Evolutionary conservation across 2,888 invertebrate genomes (phyloP).

Genomic region (Rhimphoctona megacephalus): DNA sequence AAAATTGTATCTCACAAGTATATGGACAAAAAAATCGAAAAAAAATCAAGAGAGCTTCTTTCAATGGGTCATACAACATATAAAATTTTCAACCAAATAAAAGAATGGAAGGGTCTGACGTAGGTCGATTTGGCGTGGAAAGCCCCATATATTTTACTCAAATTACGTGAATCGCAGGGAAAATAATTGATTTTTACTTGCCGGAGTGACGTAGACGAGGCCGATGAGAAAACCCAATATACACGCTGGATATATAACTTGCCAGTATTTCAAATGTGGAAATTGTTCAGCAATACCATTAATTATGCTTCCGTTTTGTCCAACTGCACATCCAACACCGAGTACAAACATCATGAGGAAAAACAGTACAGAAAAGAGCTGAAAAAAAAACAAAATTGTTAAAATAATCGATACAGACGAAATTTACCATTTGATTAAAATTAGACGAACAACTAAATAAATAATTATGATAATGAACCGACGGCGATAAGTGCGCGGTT

Average conservation of each 20-base stretch:
- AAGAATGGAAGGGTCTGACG: too few relatives aligned
- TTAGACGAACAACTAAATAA: neutral
- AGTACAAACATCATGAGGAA: conserved; percentile 93
- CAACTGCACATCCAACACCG: conserved; percentile 91
- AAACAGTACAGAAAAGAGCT: conserved; percentile 92
- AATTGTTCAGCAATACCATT: conserved; percentile 90
- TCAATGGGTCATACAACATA: too few relatives aligned
- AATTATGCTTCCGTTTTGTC: conserved; percentile 89
- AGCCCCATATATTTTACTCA: too few relatives aligned
- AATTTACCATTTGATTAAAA: neutral
- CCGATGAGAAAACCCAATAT: conserved; percentile 88
- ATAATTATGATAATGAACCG: too few relatives aligned
- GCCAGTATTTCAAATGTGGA: conserved; percentile 87
- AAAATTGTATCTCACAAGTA: too few relatives aligned
- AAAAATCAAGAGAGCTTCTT: too few relatives aligned
- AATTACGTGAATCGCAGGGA: too few relatives aligned
- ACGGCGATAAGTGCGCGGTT: too few relatives aligned
- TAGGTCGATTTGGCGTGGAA: too few relatives aligned
- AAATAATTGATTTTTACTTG: conserved; percentile 79
- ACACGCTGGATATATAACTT: conserved; percentile 87
- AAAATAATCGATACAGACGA: neutral
- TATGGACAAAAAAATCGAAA: too few relatives aligned
- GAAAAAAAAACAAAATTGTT: conserved; percentile 76
- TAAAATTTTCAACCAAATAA: too few relatives aligned
- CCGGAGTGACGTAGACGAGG: conserved; percentile 90